Conservation (phyloP, 2,797 vertebrate species). For the Lithobates pipiens region DNA sequence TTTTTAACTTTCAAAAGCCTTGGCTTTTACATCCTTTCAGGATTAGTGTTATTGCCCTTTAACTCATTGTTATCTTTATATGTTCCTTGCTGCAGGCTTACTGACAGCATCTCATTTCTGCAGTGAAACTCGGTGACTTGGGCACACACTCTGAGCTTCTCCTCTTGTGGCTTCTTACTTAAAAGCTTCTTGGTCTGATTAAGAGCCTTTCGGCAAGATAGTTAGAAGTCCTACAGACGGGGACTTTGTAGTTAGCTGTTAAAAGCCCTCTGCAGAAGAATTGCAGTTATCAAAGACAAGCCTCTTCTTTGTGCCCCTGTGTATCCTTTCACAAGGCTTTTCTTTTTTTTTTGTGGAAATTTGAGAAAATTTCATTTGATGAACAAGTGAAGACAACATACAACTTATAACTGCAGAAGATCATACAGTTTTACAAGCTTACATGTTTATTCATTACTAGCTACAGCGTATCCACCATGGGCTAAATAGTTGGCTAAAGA, state of each 20-base stretch:
- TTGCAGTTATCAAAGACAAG: constrained; percentile 52
- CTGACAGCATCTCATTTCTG: constrained; percentile 32
- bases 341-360: constrained; percentile 12
- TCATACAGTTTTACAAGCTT: constrained; percentile 8
- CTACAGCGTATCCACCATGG: not conserved
- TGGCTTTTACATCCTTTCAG: constrained; percentile 15
- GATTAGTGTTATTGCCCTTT: constrained; percentile 40
- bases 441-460: not conserved
- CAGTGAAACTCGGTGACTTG: constrained; percentile 43
- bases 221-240: constrained; percentile 49
- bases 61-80: constrained; percentile 34
- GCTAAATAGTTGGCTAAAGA: not conserved
- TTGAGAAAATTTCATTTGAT: constrained; percentile 37
- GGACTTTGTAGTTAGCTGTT: constrained; percentile 55
- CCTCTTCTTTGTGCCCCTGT: constrained; percentile 36
- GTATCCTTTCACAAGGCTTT: constrained; percentile 50
- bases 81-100: constrained; percentile 42
- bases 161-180: constrained; percentile 52
- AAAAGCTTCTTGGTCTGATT: constrained; percentile 51
- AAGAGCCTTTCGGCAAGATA: constrained; percentile 50
- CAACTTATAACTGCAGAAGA: constrained; percentile 10
- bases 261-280: constrained; percentile 47
- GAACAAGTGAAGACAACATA: constrained; percentile 23
- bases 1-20: constrained; percentile 17
- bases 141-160: constrained; percentile 48